Conservation (phyloP, 2,888 invertebrate genomes). For the Drosophila peninsularis region DNA sequence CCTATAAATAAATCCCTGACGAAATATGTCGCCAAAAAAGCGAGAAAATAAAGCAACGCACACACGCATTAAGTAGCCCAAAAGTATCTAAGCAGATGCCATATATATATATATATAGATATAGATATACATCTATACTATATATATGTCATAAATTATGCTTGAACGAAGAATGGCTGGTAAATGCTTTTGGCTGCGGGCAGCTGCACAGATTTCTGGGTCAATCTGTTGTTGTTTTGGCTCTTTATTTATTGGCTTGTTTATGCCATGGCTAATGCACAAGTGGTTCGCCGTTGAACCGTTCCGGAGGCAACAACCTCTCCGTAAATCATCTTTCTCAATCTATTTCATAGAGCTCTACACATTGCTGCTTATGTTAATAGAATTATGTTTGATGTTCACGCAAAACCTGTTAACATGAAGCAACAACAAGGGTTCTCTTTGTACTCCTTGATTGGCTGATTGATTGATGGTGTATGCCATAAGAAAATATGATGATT, state of each 20-base stretch:
- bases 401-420: background rate
- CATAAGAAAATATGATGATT: no score
- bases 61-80: constrained; percentile 3
- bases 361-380: background rate
- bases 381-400: background rate
- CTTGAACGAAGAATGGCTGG: constrained; percentile 16
- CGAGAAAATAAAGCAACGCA: constrained; percentile 17
- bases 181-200: constrained; percentile 35
- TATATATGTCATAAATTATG: constrained; percentile 47
- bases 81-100: constrained; percentile 36
- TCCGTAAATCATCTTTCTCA: constrained; percentile 3
- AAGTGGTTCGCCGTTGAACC: constrained; percentile 16
- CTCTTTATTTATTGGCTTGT: constrained; percentile 13
- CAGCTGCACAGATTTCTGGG: constrained; percentile 59
- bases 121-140: background rate
- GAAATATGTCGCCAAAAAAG: constrained; percentile 68
- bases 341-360: background rate
- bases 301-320: background rate
- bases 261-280: constrained; percentile 10
- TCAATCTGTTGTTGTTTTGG: constrained; percentile 48
- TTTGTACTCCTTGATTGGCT: background rate
- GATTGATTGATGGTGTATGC: background rate
- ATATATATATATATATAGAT: constrained; percentile 26
- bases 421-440: background rate
- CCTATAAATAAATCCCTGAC: constrained; percentile 54